Base-by-base conservation (phyloP, 1,140 invertebrate genomes). In the Diachasma alloeum region DNA sequence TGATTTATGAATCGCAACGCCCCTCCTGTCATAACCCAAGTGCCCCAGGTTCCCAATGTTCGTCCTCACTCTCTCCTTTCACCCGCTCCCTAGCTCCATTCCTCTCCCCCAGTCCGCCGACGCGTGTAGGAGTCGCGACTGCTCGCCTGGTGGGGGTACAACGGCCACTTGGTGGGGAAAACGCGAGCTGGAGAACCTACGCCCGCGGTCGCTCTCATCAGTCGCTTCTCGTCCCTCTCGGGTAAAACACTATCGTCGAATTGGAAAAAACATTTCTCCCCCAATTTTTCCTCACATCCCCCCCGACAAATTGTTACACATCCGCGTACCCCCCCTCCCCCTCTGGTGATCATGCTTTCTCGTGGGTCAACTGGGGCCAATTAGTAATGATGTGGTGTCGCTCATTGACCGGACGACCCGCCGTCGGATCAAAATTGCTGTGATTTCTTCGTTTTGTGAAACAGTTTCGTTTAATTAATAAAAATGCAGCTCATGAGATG, bases 1-100 rank as follows among this genome's bases (percentile, higher is more conserved):
- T 87, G 87, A 89, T 89, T 90, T 89, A 89, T 89, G 87, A 89
- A 88, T 84, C 84, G 88, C 85, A 83, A 87, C 88, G 87, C 88
- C 87, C 86, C 85, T 84, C 81, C 84, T 88, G 87, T 90, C 88
- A 90, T 90, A 89, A 89, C 81, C 82, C 75, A 76, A 80, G 76
- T 71, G 72, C 59, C 82, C 36, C 75, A 74, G 73, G 53, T 31
- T 44, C 4, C 19, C n/a, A 19, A 22, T 59, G n/a, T 66, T 17
- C 15, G 15, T 31, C 31, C 26, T 39, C 36, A 36, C 36, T 68
- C 36, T 42, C 13, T 39, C 26, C 8, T 66, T 15, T 66, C 15
- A 26, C 36, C 13, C 24, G 22, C 48, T 3, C 19, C 72, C 36
- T 53, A 53, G 0, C 36, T 17, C 19, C 42, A 44, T 8, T 22